Evolutionary conservation across 2,797 vertebrate species (phyloP).

Genomic region (Carduelis carduelis): DNA sequence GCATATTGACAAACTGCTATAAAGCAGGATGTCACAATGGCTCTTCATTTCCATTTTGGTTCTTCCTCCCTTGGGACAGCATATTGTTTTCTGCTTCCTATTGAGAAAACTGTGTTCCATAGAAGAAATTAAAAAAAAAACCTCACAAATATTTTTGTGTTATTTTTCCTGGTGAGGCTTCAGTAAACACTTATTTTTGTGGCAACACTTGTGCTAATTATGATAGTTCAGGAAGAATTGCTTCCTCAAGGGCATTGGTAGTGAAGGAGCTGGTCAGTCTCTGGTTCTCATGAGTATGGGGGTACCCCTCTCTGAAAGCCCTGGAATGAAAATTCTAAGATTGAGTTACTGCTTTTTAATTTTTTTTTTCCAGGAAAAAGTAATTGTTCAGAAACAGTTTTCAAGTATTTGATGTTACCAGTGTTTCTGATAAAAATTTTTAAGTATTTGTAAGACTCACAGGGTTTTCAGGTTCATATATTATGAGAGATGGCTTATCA

Average conservation of each 20-base stretch:
- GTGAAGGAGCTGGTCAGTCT: background rate
- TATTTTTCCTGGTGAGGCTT: background rate
- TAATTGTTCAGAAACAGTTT: background rate
- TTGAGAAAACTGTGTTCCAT: background rate
- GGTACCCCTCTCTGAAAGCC: background rate
- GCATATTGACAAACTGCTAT: background rate
- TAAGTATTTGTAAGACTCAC: background rate
- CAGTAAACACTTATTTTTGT: constrained; percentile 9
- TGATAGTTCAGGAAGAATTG: background rate
- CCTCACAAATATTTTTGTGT: constrained; percentile 5
- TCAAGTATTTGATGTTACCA: background rate
- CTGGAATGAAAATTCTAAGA: background rate
- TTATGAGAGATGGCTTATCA: background rate
- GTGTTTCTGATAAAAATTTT: background rate
- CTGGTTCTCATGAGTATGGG: background rate
- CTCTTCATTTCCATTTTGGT: constrained; percentile 51
- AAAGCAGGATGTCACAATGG: constrained; percentile 51
- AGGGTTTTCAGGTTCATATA: background rate
- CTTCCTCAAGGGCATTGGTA: background rate
- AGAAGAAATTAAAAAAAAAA: background rate
- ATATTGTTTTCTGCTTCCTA: constrained; percentile 61
- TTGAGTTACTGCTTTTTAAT: background rate
- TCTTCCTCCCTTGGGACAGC: constrained; percentile 51
- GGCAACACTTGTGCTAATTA: background rate
- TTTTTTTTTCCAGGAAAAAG: background rate